A percentile compares a stretch with the other conserved stretches of the same genome.
Conservation (phyloP, 2,888 invertebrate species). For the Campaea margaritaria region DNA sequence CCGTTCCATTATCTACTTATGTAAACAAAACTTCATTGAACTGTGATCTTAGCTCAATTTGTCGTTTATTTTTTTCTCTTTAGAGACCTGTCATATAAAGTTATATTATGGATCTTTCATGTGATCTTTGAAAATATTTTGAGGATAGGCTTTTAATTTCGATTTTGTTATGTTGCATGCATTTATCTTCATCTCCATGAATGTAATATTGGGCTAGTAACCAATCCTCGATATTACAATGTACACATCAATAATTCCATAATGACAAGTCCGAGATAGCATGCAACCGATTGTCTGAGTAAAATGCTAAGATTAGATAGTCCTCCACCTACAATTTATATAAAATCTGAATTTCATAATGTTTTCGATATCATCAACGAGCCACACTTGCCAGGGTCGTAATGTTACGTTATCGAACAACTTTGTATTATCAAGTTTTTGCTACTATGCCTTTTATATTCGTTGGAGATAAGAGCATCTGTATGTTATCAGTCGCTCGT, state of each 20-base stretch:
- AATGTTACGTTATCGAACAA: constrained; percentile 67
- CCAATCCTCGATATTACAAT: no score
- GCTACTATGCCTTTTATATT: constrained; percentile 73
- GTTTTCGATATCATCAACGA: constrained; percentile 30
- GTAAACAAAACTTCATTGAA: no score
- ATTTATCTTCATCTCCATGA: no score
- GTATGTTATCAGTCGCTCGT: constrained; percentile 77
- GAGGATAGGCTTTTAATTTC: no score
- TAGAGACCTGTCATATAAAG: no score
- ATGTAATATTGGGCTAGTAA: no score
- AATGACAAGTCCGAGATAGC: constrained; percentile 1
- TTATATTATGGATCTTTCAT: no score
- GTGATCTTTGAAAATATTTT: no score
- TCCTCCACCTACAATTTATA: background rate
- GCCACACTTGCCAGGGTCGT: constrained; percentile 50
- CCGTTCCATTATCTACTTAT: no score
- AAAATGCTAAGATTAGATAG: constrained; percentile 8
- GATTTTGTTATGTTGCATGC: no score
- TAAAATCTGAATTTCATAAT: constrained; percentile 25
- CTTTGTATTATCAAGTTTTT: constrained; percentile 74
- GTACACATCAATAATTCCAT: background rate
- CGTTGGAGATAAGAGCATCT: constrained; percentile 76
- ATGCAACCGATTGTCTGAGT: background rate
- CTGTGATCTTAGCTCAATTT: no score
- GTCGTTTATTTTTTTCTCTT: no score